Evolutionary conservation across 2,113 vertebrate genomes (phyloP), one percentile per base, ranked within the genome.

Genomic region (Malurus melanocephalus): DNA sequence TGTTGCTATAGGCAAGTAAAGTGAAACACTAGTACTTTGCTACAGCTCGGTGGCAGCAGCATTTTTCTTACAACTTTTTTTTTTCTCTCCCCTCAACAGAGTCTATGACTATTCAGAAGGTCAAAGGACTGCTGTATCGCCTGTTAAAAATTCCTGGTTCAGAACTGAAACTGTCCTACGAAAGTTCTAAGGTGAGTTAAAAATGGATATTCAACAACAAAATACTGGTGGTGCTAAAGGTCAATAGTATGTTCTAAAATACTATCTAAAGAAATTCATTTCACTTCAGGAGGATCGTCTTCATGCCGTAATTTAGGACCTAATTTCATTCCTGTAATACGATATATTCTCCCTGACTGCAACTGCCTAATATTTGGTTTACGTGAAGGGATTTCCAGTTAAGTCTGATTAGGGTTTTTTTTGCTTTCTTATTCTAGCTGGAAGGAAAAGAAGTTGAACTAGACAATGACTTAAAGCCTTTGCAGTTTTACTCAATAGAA

Each of bases 401-500:
- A 61, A 88, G 48, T 67, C 88, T 94, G n/a, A 92, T 76, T 7
- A 26, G 18, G 1, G 4, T 30, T 66, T 60, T 42, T 67, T 51
- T 68, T 61, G 5, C 46, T 93, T 94, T 91, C 60, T 43, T 43
- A 42, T 84, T 95, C 72, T 77, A 99, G 99, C 97, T 97, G 96
- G 95, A 96, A 42, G 98, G 97, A 67, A 98, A 94, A 81, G 99
- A 99, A 97, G 98, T 99, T 60, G 97, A 98, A 74, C 97, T 99
- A 10, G 97, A 98, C 93, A 98, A 98, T n/a, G 98, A 99, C 96
- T 95, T 98, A 69, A 98, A 99, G 97, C 93, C 98, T 16, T 96
- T 99, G 57, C 97, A 98, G 91, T 99, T 99, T 86, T 99, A 98
- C 93, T 98, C 99, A 42, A 96, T 99, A 85, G 98, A 99, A 91